Percentiles rank a stretch among this genome's conserved stretches.
phyloP scores from a whole-genome alignment of 2,113 vertebrate species.

The Sitta europaea region DNA sequence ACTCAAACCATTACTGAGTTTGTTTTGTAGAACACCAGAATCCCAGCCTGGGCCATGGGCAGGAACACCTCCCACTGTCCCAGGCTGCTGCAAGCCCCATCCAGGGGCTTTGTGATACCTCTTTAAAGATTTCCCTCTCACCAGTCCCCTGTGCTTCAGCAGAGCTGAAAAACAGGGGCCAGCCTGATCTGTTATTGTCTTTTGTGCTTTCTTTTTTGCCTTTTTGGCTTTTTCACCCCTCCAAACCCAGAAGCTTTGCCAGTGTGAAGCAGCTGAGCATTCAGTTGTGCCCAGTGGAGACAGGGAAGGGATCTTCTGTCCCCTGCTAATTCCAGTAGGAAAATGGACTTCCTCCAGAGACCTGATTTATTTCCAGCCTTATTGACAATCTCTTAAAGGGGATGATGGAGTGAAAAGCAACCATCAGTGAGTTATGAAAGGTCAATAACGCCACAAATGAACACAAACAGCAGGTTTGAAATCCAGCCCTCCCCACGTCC shows the following conservation, averaged over 20 bases:
- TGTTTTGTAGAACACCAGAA: neutral
- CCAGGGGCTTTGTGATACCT: neutral
- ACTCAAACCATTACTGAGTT: neutral
- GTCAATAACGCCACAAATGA: constrained; percentile 30
- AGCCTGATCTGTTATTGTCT: too few species aligned
- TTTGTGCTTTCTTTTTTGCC: accelerated
- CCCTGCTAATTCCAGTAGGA: neutral
- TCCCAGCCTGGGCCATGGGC: neutral
- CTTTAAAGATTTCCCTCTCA: neutral
- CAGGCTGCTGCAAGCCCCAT: neutral
- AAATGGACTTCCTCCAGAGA: neutral
- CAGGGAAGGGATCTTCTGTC: neutral
- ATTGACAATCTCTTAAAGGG: constrained; percentile 5
- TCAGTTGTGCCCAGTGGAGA: neutral
- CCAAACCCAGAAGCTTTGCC: neutral
- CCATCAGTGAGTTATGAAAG: neutral
- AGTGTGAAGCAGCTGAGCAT: neutral
- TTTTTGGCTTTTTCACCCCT: neutral
- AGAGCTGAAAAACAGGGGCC: neutral
- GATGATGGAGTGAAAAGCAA: constrained; percentile 21
- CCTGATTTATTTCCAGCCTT: constrained; percentile 13
- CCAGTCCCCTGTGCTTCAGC: neutral
- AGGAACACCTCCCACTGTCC: neutral
- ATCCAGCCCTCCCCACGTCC: neutral
- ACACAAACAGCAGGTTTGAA: neutral